Base-by-base conservation (phyloP, 2,113 vertebrate genomes). In the Odontesthes bonariensis region DNA sequence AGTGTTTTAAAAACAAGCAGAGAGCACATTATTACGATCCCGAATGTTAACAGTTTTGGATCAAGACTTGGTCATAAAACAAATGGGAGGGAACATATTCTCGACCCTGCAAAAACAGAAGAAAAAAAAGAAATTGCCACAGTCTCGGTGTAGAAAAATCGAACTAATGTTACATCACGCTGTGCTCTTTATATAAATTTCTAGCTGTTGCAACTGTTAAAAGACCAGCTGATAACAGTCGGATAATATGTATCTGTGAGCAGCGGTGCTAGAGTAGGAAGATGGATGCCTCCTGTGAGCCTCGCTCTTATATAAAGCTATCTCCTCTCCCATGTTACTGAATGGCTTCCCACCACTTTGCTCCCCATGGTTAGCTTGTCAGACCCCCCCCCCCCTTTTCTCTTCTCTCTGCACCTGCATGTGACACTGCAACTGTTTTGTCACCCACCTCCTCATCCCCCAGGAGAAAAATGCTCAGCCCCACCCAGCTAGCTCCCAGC, bases 341-440 rank as follows among this genome's bases (percentile, higher is more conserved):
- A 86, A 82, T 49, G 73, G 79, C 75, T 78, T 79, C 84, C 83
- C 74, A 75, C 85, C 70, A 83, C 70, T 85, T 27, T 74, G 78
- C 76, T 89, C 87, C 86, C 90, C 46, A 35, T 38, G 38, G 86
- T 72, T 77, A 47, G 59, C 85, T 69, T 83, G 81, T 87, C 86
- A 89, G 79, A 62, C 78, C 58, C 77, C 76, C 73, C 77, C 88
- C 27, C 88, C 88, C 88, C 76, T 81, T 89, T 81, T 78, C 89
- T 58, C 76, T 72, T 72, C 74, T 78, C 69, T 64, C 78, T 67
- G 32, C 85, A 86, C 89, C 85, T 84, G 86, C 84, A 87, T 76
- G 89, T 93, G 92, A 93, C 91, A 92, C 82, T 12, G 81, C 57
- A 9, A 87, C 84, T 79, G 69, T 87, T 83, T 72, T 76, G 84